Conservation (phyloP, 2,797 vertebrate genomes). For the Alcedo quadribrachys region DNA sequence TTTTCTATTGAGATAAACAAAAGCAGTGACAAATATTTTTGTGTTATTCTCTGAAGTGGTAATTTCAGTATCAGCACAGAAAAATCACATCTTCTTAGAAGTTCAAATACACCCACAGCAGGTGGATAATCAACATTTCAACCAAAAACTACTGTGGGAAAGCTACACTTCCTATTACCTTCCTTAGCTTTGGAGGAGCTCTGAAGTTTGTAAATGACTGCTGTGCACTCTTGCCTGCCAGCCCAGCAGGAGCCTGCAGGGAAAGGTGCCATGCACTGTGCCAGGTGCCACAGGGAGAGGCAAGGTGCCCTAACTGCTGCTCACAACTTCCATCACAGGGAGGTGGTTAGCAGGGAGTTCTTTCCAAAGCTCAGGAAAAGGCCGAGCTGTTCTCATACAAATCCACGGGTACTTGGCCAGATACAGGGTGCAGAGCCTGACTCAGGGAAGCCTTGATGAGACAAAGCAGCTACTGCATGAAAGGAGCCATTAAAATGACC, state of each 20-base stretch:
- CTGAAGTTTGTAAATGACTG: background rate
- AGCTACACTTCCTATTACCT: background rate
- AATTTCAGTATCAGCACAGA: background rate
- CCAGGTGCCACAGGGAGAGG: background rate
- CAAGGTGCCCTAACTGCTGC: background rate
- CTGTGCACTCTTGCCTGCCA: background rate
- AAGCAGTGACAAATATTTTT: background rate
- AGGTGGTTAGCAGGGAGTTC: background rate
- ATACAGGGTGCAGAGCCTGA: background rate
- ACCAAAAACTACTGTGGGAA: background rate
- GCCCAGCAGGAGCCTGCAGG: background rate
- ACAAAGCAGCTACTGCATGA: background rate
- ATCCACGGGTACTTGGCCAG: background rate
- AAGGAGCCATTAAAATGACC: background rate
- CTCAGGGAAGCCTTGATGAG: background rate
- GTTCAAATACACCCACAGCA: fast-evolving
- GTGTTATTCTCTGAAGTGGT: background rate
- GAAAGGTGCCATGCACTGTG: background rate
- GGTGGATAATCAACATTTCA: background rate
- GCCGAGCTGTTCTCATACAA: background rate
- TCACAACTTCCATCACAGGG: background rate
- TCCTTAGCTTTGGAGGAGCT: background rate
- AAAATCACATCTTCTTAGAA: background rate
- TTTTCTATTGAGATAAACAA: background rate
- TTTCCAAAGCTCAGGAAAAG: background rate